Base-by-base conservation (phyloP, 2,888 invertebrate genomes). In the Isotomurus palustris region DNA sequence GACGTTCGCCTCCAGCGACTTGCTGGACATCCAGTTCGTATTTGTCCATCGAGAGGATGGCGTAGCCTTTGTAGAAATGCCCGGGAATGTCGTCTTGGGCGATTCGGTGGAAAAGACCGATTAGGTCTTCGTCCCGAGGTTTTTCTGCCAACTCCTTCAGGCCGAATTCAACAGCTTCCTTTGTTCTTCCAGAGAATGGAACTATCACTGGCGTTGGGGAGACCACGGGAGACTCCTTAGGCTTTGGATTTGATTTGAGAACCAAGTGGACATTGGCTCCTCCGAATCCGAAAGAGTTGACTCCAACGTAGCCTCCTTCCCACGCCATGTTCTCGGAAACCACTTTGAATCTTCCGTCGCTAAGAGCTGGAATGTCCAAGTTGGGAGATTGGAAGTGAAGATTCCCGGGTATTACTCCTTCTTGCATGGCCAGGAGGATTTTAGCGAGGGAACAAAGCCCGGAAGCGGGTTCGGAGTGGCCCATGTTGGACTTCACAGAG, bases 221-320 rank as follows among this genome's bases (percentile, higher is more conserved):
- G 0, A 56, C 27, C 14, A 72, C 60, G 8, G 54, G 44, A 4
- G 58, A 38, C 2, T 53, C 38, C 25, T 62, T 62, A 73, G 83
- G 85, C 73, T 85, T 85, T 1, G 85, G 82, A 75, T 88, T 85
- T 5, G 91, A 87, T 74, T 86, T 84, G 14, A 95, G 80, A 68
- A 95, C 81, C 1, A 91, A 78, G 77, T 95, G 94, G n/a, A 90
- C 92, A 77, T 94, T 94, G 41, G 93, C 91, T 53, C 99, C 99
- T 62, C 97, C 97, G 78, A 97, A 97, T 19, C 97, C 97, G 76
- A 99, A 99, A 8, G 95, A 95, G 79, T 97, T 99, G 28, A 99
- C 77, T 22, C 87, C 95, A 51, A 91, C 85, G 59, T 91, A 81
- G n/a, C 95, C 95, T 48, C 95, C 95, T 53, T 86, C 83, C 87